Conservation (phyloP, 2,113 vertebrate species). For the Scomber colias region DNA sequence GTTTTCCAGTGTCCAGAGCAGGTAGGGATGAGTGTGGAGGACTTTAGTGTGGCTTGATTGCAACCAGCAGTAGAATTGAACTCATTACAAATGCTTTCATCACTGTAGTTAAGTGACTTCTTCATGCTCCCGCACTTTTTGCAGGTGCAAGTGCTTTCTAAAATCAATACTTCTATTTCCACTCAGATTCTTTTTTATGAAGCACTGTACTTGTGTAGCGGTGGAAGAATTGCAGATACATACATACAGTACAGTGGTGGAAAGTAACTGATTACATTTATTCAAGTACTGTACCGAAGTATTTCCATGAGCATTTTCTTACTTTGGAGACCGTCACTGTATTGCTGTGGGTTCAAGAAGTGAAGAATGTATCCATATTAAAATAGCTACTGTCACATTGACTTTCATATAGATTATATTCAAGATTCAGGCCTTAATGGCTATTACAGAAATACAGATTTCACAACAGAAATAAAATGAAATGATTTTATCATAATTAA, state of each 20-base stretch:
- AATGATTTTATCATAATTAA: neutral
- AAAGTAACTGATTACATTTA: neutral
- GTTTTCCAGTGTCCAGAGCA: constrained; percentile 3
- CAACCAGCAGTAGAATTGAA: constrained; percentile 16
- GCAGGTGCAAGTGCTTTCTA: constrained; percentile 24
- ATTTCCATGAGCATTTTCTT: neutral
- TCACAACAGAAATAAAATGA: neutral
- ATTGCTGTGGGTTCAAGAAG: no score
- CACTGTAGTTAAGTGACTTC: constrained; percentile 32
- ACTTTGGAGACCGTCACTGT: no score
- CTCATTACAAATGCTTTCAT: constrained; percentile 32
- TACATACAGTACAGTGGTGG: neutral
- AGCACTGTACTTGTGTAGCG: constrained; percentile 10
- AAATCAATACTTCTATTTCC: constrained; percentile 27
- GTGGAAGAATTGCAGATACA: constrained; percentile 17
- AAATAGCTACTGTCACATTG: no score
- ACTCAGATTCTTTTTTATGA: constrained; percentile 10
- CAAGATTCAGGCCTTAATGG: no score
- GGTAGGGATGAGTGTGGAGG: constrained; percentile 5
- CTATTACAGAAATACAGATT: neutral
- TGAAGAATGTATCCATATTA: no score
- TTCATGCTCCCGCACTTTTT: constrained; percentile 21
- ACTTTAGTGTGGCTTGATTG: constrained; percentile 37
- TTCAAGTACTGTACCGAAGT: neutral
- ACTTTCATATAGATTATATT: no score